phyloP scores from a whole-genome alignment of 2,797 vertebrate species.

The Poeciliopsis turneri region DNA sequence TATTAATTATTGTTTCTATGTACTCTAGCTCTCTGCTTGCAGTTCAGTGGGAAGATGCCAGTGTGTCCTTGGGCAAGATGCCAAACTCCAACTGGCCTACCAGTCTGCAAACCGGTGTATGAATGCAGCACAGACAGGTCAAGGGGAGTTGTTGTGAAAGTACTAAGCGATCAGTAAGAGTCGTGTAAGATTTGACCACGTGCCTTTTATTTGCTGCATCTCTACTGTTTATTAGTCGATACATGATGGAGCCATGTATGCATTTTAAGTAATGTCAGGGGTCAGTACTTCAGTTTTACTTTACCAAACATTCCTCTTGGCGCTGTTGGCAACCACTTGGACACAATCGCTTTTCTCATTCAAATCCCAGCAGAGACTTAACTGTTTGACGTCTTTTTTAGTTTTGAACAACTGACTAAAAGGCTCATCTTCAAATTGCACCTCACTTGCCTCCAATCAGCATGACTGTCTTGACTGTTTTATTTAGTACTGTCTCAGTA shows the following conservation, averaged over 20 bases:
- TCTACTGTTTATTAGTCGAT: neutral
- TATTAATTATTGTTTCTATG: neutral
- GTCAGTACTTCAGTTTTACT: neutral
- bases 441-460: neutral
- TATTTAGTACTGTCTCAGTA: neutral
- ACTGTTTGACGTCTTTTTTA: neutral
- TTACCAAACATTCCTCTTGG: neutral
- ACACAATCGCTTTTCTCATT: neutral
- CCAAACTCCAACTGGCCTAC: conserved; percentile 1
- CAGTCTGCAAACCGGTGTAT: neutral
- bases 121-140: neutral
- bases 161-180: neutral
- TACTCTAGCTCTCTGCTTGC: neutral
- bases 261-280: neutral
- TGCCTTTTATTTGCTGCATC: neutral
- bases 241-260: neutral
- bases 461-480: neutral
- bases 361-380: neutral
- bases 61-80: neutral
- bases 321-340: neutral
- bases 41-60: neutral
- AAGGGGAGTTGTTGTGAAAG: neutral
- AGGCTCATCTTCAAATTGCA: neutral
- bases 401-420: no score
- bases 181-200: neutral